These are phyloP conservation scores for Thalassaphorura encarpata DNA, from an alignment of 1,140 invertebrate species.

Conservation along the genomic window DNA sequence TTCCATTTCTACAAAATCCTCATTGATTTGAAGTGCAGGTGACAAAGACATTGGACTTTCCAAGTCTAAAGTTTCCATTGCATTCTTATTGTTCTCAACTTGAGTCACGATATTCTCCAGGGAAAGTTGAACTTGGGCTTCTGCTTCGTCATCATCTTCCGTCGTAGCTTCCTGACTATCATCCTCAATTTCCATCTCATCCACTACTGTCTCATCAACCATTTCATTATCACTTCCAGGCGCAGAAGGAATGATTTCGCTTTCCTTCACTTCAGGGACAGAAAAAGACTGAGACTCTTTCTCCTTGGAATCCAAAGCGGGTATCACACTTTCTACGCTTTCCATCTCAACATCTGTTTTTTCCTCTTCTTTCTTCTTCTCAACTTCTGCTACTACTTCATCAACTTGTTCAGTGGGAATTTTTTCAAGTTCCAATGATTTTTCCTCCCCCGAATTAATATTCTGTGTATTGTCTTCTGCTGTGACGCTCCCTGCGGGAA, in stretches of 20 bases:
- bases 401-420: background rate
- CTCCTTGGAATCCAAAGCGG: no score
- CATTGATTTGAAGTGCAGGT: no score
- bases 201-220: background rate
- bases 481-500: no score
- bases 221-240: background rate
- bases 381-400: background rate
- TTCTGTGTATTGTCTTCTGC: no score
- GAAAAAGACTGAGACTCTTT: no score
- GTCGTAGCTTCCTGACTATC: background rate
- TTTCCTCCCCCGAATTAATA: no score
- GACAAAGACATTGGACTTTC: no score
- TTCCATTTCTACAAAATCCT: no score
- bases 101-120: background rate
- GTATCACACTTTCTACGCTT: no score
- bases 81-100: constrained; percentile 1
- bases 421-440: background rate
- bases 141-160: constrained; percentile 7
- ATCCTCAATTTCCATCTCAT: background rate
- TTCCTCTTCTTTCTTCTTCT: background rate
- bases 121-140: background rate
- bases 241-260: background rate
- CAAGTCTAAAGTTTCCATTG: no score
- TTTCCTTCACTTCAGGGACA: background rate
- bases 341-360: no score